Percentiles rank a stretch among this genome's conserved stretches.
These are phyloP conservation scores for Melieria crassipennis DNA, from an alignment of 2,888 invertebrate genomes.

Conservation along the genomic window DNA sequence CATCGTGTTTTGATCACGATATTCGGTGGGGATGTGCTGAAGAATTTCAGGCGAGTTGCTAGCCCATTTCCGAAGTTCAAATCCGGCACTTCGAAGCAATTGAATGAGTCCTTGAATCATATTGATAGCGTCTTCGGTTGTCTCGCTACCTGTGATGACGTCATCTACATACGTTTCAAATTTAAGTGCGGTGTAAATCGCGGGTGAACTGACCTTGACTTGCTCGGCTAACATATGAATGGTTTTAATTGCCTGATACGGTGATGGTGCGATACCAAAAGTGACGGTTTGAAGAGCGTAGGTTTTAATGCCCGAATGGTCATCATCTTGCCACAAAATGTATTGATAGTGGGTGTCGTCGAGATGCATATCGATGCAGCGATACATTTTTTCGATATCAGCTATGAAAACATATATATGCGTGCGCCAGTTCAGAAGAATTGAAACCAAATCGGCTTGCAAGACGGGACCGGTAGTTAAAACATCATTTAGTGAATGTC, in stretches of 20 bases:
- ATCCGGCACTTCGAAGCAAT: conserved; percentile 4
- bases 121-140: conserved; percentile 11
- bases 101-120: conserved; percentile 19
- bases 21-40: background rate
- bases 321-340: conserved; percentile 20
- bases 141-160: conserved; percentile 22
- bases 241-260: conserved; percentile 26
- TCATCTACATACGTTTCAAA: conserved; percentile 25
- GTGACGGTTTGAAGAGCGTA: conserved; percentile 18
- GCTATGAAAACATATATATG: conserved; percentile 22
- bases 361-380: conserved; percentile 19
- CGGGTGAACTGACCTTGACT: conserved; percentile 5
- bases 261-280: conserved; percentile 21
- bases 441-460: too few relatives aligned
- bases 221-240: conserved; percentile 25
- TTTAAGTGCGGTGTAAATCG: conserved; percentile 11
- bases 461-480: conserved; percentile 1
- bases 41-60: too few relatives aligned
- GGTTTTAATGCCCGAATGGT: conserved; percentile 14
- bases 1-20: conserved; percentile 1
- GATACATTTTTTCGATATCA: conserved; percentile 22
- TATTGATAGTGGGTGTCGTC: conserved; percentile 18
- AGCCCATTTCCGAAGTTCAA: conserved; percentile 6
- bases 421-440: background rate
- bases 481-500: conserved; percentile 17